phyloP scores from a whole-genome alignment of 2,888 invertebrate species.

The Eustalomyia histrio region DNA sequence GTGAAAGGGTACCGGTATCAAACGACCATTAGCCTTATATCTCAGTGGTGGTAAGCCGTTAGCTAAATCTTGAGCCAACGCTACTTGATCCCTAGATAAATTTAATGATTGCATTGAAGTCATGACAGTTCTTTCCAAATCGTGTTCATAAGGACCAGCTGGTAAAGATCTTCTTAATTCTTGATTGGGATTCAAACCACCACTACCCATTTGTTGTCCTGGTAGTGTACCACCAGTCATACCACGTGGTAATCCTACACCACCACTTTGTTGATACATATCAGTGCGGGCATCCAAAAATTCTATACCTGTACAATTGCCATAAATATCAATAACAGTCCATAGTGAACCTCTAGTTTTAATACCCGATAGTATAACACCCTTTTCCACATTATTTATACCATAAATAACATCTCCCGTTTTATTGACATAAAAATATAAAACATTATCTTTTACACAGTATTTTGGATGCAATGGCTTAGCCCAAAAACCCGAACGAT shows the following conservation, averaged over 20 bases:
- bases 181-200: conserved; percentile 68
- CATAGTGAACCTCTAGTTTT: conserved; percentile 92
- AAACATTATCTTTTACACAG: conserved; percentile 91
- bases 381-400: conserved; percentile 96
- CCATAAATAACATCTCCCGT: conserved; percentile 97
- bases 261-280: conserved; percentile 73
- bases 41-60: conserved; percentile 82
- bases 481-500: conserved; percentile 98
- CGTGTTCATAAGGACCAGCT: conserved; percentile 70
- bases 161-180: conserved; percentile 75
- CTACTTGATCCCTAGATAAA: conserved; percentile 77
- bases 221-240: conserved; percentile 67
- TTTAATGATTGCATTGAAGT: conserved; percentile 85
- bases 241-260: conserved; percentile 52
- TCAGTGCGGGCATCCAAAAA: conserved; percentile 87
- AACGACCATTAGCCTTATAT: conserved; percentile 83
- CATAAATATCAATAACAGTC: conserved; percentile 98
- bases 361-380: conserved; percentile 92
- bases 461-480: conserved; percentile 96
- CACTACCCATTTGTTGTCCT: conserved; percentile 62
- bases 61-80: conserved; percentile 73
- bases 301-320: conserved; percentile 97
- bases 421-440: conserved; percentile 95
- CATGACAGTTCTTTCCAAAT: conserved; percentile 80
- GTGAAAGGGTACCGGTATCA: conserved; percentile 86